These are phyloP conservation scores for Synodontis membranacea DNA, from an alignment of 2,113 vertebrate species.

Conservation along the genomic window DNA sequence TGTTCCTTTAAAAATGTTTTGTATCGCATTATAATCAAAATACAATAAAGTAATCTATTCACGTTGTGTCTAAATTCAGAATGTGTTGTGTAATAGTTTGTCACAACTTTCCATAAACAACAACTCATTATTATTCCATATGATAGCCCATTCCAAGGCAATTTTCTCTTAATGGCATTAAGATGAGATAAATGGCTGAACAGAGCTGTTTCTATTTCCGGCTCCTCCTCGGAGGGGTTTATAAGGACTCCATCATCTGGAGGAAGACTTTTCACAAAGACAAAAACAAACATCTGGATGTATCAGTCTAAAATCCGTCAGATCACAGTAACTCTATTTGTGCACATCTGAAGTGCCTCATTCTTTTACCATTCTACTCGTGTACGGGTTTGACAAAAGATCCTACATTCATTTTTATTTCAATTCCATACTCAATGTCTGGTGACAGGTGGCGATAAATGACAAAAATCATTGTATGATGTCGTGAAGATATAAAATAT, in stretches of 20 bases:
- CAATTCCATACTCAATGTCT: background rate
- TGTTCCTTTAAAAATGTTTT: background rate
- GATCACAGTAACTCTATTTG: background rate
- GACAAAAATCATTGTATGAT: background rate
- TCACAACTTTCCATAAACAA: background rate
- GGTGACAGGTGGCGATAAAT: background rate
- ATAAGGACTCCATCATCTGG: background rate
- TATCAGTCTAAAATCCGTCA: background rate
- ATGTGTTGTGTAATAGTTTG: background rate
- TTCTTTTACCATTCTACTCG: background rate
- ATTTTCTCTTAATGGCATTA: background rate
- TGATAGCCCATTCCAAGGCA: background rate
- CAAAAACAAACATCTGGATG: background rate
- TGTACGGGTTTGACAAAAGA: background rate
- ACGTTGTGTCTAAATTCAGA: background rate
- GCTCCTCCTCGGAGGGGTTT: background rate
- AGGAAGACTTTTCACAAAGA: background rate
- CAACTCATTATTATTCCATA: background rate
- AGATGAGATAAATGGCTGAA: background rate
- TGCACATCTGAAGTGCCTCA: background rate
- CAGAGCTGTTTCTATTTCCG: background rate
- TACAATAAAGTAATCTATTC: background rate
- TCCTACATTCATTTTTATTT: background rate
- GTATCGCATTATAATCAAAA: background rate
- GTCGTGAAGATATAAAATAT: background rate